phyloP scores from a whole-genome alignment of 2,113 vertebrate genomes.

The Sialia sialis region DNA sequence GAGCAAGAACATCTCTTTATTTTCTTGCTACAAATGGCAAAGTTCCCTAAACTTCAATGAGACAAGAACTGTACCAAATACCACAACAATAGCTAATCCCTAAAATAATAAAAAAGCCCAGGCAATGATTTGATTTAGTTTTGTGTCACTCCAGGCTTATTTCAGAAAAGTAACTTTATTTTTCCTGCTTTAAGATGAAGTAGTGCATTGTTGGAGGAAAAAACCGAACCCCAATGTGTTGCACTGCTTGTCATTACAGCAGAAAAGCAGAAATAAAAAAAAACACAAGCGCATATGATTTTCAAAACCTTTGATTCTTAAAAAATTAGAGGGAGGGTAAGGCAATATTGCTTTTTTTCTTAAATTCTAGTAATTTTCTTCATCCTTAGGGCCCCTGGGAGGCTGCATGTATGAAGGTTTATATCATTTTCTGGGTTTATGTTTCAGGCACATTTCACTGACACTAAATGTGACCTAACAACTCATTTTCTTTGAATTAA shows the following conservation, averaged over 20 bases:
- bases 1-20: neutral
- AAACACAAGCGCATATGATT: neutral
- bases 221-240: neutral
- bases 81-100: neutral
- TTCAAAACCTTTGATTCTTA: neutral
- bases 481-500: neutral
- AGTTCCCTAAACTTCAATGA: neutral
- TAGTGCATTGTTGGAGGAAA: neutral
- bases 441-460: neutral
- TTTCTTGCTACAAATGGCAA: neutral
- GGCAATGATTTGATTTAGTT: neutral
- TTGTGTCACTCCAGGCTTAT: neutral
- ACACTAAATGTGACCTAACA: neutral
- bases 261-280: neutral
- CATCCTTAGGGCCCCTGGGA: neutral
- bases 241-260: neutral
- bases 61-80: neutral
- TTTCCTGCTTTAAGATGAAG: neutral
- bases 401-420: neutral
- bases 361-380: neutral
- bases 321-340: neutral
- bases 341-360: neutral
- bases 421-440: neutral
- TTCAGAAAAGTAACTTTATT: neutral
- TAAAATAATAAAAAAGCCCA: neutral